Evolutionary conservation across 2,113 vertebrate species (phyloP), one percentile per base, ranked within the genome.

Genomic region (Stegastes partitus): DNA sequence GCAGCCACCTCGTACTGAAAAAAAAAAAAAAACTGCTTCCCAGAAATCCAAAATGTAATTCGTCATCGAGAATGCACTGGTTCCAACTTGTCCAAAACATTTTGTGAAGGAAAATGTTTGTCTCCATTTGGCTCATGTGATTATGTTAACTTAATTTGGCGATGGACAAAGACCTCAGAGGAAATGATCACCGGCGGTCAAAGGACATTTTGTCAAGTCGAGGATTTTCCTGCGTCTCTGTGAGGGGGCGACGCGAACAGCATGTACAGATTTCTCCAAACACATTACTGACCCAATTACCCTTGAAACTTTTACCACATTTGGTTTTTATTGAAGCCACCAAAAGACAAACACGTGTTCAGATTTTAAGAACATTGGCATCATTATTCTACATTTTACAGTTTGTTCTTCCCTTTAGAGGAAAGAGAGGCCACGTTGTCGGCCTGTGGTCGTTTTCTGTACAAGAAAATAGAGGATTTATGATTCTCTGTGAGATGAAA

Each of bases 31-130:
- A 16, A 15, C 11, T 57, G 53, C n/a, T 64, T 5, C 21, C 49
- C 49, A 22, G 54, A 51, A 84, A 76, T 50, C 34, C 3, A 25
- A 53, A 84, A 82, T 64, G 21, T 21, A 64, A 66, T 79, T 59
- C 69, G 42, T 2, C 22, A 56, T 0, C 15, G 31, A 49, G n/a
- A 57, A 57, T 62, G 3, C 14, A 42, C 31, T 23, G 15, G 39
- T 80, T 49, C 12, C 19, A 74, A 57, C 1, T 11, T 31, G 26
- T 74, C 34, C 51, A 25, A 51, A 65, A 21, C 0, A 0, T 26
- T 47, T n/a, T 5, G 11, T 23, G 8, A 69, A 62, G 56, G 51
- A 72, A 82, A 51, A 45, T 6, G 19, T 42, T 11, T 64, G 26
- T 55, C 26, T 57, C 11, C 14, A 6, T 63, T 62, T 21, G 64